Percentiles rank a stretch among this genome's conserved stretches.
Conservation (phyloP, 2,113 vertebrate species). For the Ginglymostoma cirratum region DNA sequence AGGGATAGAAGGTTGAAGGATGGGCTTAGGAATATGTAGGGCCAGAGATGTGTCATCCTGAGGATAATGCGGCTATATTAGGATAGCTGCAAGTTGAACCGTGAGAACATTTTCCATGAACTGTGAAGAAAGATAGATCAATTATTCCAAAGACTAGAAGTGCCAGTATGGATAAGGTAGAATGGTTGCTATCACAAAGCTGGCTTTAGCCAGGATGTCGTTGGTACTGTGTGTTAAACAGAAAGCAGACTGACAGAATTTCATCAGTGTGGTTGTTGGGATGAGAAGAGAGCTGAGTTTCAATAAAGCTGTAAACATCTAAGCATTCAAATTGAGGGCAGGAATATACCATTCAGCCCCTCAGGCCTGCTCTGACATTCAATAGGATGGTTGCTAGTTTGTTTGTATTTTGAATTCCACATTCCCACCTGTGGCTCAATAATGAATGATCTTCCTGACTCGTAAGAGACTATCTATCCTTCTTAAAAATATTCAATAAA, state of each 20-base stretch:
- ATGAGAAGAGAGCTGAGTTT: background rate
- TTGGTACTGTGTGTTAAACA: background rate
- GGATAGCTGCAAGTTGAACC: background rate
- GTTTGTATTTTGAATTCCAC: too few relatives aligned
- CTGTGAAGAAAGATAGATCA: background rate
- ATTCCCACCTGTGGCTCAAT: too few relatives aligned
- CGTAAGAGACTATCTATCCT: too few relatives aligned
- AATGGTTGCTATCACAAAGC: background rate
- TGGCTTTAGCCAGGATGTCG: background rate
- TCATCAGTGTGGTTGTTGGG: background rate
- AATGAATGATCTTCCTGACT: too few relatives aligned
- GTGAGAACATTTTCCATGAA: background rate
- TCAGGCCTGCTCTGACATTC: too few relatives aligned
- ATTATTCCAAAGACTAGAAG: background rate
- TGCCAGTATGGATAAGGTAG: background rate
- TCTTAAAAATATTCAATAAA: background rate
- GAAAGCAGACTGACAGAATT: background rate
- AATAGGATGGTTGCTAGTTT: too few relatives aligned
- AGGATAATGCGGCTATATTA: background rate
- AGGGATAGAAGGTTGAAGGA: background rate
- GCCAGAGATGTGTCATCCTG: background rate
- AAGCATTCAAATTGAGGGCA: background rate
- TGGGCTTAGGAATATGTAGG: background rate
- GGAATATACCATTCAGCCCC: too few relatives aligned
- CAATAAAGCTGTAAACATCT: background rate